Conservation (phyloP, 2,888 invertebrate species). For the Seladonia tumulorum region DNA sequence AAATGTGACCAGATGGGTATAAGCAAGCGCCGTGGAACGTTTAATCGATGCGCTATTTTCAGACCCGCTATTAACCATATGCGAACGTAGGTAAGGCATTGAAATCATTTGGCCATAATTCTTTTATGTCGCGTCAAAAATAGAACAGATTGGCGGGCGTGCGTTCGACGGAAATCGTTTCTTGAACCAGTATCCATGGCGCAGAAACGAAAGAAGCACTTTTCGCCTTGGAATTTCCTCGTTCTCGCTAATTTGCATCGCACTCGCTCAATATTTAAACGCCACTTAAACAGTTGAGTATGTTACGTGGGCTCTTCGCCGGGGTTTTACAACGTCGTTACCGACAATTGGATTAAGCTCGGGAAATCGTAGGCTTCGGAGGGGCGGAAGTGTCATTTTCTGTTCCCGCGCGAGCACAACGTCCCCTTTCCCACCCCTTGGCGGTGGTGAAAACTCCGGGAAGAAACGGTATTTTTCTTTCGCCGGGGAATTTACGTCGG, state of each 20-base stretch:
- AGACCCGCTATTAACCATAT: background rate
- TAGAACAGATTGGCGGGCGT: background rate
- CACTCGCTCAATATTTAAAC: constrained; percentile 28
- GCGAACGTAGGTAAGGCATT: background rate
- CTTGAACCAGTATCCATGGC: background rate
- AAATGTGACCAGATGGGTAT: background rate
- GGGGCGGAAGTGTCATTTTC: background rate
- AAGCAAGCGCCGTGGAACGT: background rate
- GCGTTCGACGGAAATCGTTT: background rate
- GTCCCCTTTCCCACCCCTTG: background rate
- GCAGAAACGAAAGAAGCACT: background rate
- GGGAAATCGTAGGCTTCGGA: constrained; percentile 27
- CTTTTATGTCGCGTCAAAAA: background rate
- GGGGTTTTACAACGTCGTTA: constrained; percentile 14
- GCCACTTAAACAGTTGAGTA: constrained; percentile 27
- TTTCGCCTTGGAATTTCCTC: background rate
- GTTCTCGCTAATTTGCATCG: constrained; percentile 24
- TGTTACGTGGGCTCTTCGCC: constrained; percentile 20
- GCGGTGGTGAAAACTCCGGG: background rate
- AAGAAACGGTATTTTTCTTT: constrained; percentile 34
- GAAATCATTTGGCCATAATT: background rate
- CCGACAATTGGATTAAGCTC: constrained; percentile 34
- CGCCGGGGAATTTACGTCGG: constrained; percentile 22
- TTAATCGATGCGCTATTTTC: constrained; percentile 1
- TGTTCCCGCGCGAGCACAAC: background rate